Evolutionary conservation across 2,113 vertebrate species (phyloP), one percentile per base, ranked within the genome.

Genomic region (Indri indri): DNA sequence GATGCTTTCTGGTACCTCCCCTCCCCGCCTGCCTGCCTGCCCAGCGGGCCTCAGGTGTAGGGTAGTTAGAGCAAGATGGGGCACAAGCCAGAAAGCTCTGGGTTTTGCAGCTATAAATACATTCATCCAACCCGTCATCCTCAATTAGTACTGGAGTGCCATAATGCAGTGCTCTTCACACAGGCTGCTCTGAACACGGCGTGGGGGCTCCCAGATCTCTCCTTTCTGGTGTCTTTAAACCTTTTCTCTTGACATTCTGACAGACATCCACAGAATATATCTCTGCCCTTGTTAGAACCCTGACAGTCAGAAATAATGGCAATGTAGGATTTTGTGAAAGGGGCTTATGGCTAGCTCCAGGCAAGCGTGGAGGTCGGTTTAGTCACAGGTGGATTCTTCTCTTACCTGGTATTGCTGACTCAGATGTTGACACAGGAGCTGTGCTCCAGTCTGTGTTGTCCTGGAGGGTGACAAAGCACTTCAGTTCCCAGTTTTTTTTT

Each of bases 71-170:
- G 90, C 47, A 54, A 88, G 71, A 82, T 47, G 34, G 54, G 81
- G 76, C 1, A 0, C 68, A 50, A 86, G 95, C 95, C 87, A 94
- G 68, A 87, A 92, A 73, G 89, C 76, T 73, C 87, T 94, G 93
- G 89, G 76, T 92, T 97, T 96, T 85, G 79, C 95, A 94, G 80
- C 87, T 94, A 87, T 91, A 91, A 90, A 96, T 95, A 89, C 89
- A 37, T 94, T 89, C 87, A 97, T 94, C 86, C 96, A 91, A 61
- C 82, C 80, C 65, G 23, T 90, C 96, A 90, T 92, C 63, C 93
- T 94, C 86, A 87, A 84, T 97, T 90, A 96, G 71, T 34, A 8
- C 71, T 2, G 70, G 77, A 93, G 88, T 10, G 73, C 90, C 95
- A 89, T 52, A 61, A 81, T 71, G 88, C 90, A 65, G 16, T 1